Base-by-base conservation (phyloP, 2,888 invertebrate species). In the Teleiodes luculella region DNA sequence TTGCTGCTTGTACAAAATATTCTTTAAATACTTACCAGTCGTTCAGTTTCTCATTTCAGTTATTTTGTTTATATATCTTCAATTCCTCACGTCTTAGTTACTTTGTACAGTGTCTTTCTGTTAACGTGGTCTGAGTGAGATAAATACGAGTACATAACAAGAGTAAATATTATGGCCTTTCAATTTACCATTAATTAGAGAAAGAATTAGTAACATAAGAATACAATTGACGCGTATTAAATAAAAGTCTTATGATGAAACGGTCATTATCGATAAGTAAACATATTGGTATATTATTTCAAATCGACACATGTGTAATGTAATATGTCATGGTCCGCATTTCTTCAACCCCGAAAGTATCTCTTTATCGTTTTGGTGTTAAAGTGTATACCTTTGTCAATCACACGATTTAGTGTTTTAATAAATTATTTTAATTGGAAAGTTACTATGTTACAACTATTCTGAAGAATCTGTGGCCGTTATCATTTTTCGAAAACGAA, bases 191-290 rank as follows among this genome's bases (percentile, higher is more conserved):
- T 65, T 62, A 60, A 66, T 63, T 72, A 76, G 61, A 57, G 67
- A 65, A 68, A 71, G 63, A 68, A 68, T 73, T 78, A 80, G 80
- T 78, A 73, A 74, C 63, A 71, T 81, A 81, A 78, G 77, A 24
- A 72, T 76, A 74, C 74, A 75, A 71, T 72, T 69, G 71, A 73
- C 67, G 55, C 64, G 70, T 16, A n/a, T n/a, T n/a, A n/a, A n/a
- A n/a, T 71, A 76, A 72, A 75, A 74, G 76, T 83, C 82, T 83
- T 83, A 82, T 83, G 83, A 82, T 53, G 45, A 52, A 43, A 28
- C 16, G n/a, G 28, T 72, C 70, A 74, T 75, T 72, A 73, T 48
- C 18, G 48, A 72, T 74, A 74, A 67, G 66, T 72, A 74, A 73
- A 76, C 65, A 66, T 66, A 74, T 71, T 77, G 72, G 71, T 76